These are phyloP conservation scores for Trichonephila clavipes DNA, from an alignment of 1,140 invertebrate species.

Conservation along the genomic window DNA sequence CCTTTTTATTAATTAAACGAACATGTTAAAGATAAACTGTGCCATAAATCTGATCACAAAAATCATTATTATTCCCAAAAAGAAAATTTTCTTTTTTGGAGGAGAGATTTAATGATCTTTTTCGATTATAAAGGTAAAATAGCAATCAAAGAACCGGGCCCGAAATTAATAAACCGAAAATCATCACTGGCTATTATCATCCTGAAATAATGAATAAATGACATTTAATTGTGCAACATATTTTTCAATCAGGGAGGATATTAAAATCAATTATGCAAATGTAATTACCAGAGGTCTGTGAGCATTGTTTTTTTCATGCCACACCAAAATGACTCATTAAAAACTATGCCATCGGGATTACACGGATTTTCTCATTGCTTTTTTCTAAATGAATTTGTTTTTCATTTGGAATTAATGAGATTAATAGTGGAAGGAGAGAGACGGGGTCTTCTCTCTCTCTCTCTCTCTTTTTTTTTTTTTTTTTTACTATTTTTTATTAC, in stretches of 20 bases:
- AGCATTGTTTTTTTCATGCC: conserved; percentile 9
- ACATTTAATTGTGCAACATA: conserved; percentile 76
- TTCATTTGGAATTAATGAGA: conserved; percentile 71
- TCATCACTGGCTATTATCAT: conserved; percentile 71
- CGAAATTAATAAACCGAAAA: conserved; percentile 75
- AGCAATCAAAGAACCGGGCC: conserved; percentile 46
- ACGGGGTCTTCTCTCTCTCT: neutral
- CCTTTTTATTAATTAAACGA: conserved; percentile 66
- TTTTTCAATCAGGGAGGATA: conserved; percentile 75
- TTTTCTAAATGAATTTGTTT: conserved; percentile 71
- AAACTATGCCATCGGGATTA: conserved; percentile 57
- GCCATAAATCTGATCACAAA: conserved; percentile 63
- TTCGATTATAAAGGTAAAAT: conserved; percentile 69
- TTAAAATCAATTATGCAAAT: conserved; percentile 77
- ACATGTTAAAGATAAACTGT: conserved; percentile 65
- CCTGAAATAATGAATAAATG: conserved; percentile 75
- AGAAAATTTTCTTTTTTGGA: conserved; percentile 24
- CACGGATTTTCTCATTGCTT: conserved; percentile 51
- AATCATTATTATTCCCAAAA: conserved; percentile 57
- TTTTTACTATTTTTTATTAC: neutral
- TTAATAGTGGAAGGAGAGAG: conserved; percentile 51
- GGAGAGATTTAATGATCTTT: conserved; percentile 70
- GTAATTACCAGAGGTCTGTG: conserved; percentile 35
- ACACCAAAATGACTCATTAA: conserved; percentile 65
- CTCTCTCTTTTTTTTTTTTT: too few relatives aligned